Percentiles rank a stretch among this genome's conserved stretches.
These are phyloP conservation scores for Leptopterna dolabrata DNA, from an alignment of 2,888 invertebrate genomes.

Conservation along the genomic window DNA sequence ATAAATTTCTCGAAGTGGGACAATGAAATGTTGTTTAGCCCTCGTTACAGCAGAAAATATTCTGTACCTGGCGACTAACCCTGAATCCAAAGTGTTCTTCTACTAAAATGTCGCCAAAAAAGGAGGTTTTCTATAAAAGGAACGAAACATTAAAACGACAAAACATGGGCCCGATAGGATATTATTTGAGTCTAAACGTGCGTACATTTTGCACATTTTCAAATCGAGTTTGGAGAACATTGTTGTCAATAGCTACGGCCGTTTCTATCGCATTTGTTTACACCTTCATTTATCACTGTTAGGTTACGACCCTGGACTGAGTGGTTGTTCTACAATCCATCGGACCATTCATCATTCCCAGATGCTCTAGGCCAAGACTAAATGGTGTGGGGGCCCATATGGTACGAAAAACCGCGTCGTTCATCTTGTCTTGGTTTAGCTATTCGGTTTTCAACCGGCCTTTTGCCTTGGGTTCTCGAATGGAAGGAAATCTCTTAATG, in stretches of 20 bases:
- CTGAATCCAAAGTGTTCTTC: no score
- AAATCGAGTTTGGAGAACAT: neutral
- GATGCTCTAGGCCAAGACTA: slow-evolving; percentile 22
- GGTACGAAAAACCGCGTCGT: slow-evolving; percentile 6
- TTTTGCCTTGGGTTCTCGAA: neutral
- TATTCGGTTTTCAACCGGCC: neutral
- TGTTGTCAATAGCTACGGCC: neutral
- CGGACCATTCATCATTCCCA: neutral
- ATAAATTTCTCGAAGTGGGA: neutral
- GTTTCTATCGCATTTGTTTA: slow-evolving; percentile 4
- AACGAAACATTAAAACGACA: neutral
- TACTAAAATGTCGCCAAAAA: neutral
- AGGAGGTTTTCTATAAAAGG: neutral
- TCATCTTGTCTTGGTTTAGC: neutral
- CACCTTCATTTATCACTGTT: slow-evolving; percentile 9
- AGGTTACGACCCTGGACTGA: neutral
- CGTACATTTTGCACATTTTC: neutral
- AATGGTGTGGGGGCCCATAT: slow-evolving; percentile 4
- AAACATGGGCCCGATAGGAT: neutral
- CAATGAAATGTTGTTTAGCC: neutral
- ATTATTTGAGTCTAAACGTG: neutral
- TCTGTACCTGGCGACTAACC: no score
- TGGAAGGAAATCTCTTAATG: neutral
- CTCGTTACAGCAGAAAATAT: neutral
- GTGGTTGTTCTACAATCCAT: slow-evolving; percentile 12